Evolutionary conservation across 2,888 invertebrate genomes (phyloP), one percentile per base, ranked within the genome.

Genomic region (Leptopterna dolabrata): DNA sequence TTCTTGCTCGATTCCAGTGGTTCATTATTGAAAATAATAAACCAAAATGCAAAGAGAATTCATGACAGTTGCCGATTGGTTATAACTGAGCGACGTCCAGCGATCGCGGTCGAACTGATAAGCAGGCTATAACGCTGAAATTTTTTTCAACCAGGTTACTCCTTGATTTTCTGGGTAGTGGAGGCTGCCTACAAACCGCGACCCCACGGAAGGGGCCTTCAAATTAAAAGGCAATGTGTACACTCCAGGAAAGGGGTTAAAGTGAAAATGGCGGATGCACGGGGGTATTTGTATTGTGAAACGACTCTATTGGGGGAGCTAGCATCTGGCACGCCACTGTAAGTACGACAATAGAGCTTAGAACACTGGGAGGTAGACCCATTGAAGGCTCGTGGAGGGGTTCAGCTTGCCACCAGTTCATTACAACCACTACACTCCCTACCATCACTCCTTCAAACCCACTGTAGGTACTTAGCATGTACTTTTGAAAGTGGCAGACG

Each of bases 171-270:
- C 24, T 11, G 24, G 63, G 9, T 1, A 63, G 24, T 1, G 63
- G 9, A 11, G 24, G 24, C 63, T 24, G 24, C 11, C 19, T 13
- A 11, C 11, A 11, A 24, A 27, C 43, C 29, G 78, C 43, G 43
- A 43, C 43, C 78, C 47, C 27, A 19, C 27, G 78, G 78, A 45
- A 70, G 41, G 29, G 47, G 80, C 81, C 81, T 29, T 24, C 81
- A 81, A 73, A 87, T 87, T 87, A 87, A 83, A 83, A 43, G 81
- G 82, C 87, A 83, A 81, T 87, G 87, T 87, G 87, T 87, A 87
- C 51, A 16, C 27, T 41, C 30, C 73, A 73, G 73, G 41, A 70
- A 78, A 86, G 51, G 70, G 87, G 87, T 63, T 73, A 41, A 55
- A 41, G 85, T 51, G 45, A 87, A 87, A 87, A 87, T 87, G 87